Conservation (phyloP, 1,140 invertebrate species). For the Papilio polytes region DNA sequence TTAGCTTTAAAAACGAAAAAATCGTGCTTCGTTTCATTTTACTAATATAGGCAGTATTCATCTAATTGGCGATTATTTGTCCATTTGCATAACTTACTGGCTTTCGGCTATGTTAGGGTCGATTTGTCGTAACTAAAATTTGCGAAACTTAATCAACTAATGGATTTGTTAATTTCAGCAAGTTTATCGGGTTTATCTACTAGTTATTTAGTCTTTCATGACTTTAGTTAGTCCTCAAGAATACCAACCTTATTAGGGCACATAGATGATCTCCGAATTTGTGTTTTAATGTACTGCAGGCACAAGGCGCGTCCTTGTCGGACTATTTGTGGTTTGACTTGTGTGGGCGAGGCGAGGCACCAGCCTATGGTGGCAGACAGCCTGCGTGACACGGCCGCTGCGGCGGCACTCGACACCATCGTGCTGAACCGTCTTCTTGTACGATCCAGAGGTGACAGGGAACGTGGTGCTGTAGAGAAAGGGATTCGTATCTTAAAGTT, state of each 20-base stretch:
- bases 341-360: conserved; percentile 73
- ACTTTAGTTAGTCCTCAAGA: no score
- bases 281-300: conserved; percentile 76
- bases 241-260: conserved; percentile 66
- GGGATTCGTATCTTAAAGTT: not conserved
- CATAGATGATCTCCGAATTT: conserved; percentile 69
- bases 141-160: no score
- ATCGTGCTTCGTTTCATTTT: no score
- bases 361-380: conserved; percentile 79
- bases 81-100: no score
- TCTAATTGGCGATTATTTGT: no score
- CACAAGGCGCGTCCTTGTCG: conserved; percentile 77
- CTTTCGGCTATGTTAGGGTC: no score
- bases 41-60: no score
- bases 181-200: not conserved
- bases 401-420: conserved; percentile 46
- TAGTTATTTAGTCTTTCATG: not conserved
- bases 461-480: conserved; percentile 46
- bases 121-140: not conserved
- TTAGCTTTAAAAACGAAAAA: no score
- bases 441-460: conserved; percentile 71
- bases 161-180: not conserved
- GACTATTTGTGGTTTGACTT: conserved; percentile 78
- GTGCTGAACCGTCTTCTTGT: conserved; percentile 74
- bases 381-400: conserved; percentile 72